These are phyloP conservation scores for Pitta sordida DNA, from an alignment of 2,113 vertebrate genomes.

Conservation along the genomic window DNA sequence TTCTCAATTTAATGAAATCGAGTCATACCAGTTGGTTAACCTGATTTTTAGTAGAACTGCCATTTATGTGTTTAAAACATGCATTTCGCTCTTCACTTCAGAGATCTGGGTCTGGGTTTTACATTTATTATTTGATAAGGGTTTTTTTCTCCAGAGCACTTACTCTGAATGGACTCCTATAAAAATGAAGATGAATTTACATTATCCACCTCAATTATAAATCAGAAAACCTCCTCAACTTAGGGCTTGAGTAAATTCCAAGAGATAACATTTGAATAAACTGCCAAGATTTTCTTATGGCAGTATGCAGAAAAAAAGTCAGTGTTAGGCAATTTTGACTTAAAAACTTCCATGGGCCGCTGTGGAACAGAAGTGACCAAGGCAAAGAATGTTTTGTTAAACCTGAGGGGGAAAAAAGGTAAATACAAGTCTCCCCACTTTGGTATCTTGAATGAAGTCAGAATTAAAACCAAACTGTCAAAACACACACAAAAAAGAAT, in stretches of 20 bases:
- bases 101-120: neutral
- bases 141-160: neutral
- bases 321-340: neutral
- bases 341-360: neutral
- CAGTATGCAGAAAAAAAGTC: neutral
- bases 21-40: neutral
- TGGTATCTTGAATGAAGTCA: neutral
- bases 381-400: neutral
- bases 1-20: neutral
- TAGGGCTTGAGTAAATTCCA: slow-evolving; percentile 22
- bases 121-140: neutral
- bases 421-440: neutral
- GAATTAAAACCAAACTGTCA: neutral
- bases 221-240: slow-evolving; percentile 36
- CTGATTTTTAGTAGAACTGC: neutral
- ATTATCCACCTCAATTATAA: slow-evolving; percentile 28
- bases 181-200: slow-evolving; percentile 56
- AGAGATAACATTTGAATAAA: slow-evolving; percentile 33
- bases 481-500: neutral
- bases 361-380: neutral
- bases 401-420: accelerated
- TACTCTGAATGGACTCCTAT: slow-evolving; percentile 9
- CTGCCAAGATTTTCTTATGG: slow-evolving; percentile 5
- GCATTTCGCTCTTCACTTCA: neutral
- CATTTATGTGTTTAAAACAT: neutral